phyloP scores from a whole-genome alignment of 2,888 invertebrate species.

The Agonopterix arenella region DNA sequence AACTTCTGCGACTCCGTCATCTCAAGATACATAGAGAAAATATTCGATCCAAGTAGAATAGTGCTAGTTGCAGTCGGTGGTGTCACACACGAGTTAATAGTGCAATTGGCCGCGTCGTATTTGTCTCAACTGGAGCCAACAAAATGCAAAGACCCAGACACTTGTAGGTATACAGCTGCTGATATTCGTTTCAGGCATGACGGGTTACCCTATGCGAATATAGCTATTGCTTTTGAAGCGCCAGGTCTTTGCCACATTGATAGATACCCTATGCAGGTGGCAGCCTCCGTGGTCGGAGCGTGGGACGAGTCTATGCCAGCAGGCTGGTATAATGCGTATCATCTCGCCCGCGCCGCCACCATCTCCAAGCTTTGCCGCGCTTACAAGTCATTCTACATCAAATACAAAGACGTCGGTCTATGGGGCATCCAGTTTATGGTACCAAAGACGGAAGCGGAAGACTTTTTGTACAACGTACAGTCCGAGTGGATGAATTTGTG shows the following conservation, averaged over 20 bases:
- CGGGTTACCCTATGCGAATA: conserved; percentile 89
- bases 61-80: conserved; percentile 96
- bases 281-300: conserved; percentile 92
- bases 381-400: conserved; percentile 96
- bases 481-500: conserved; percentile 91
- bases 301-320: conserved; percentile 93
- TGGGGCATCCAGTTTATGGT: conserved; percentile 94
- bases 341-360: conserved; percentile 83
- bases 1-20: conserved; percentile 82
- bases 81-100: conserved; percentile 89
- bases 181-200: conserved; percentile 93
- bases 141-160: conserved; percentile 58
- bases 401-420: conserved; percentile 97
- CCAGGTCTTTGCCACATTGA: conserved; percentile 94
- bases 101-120: conserved; percentile 84
- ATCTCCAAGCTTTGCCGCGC: conserved; percentile 86
- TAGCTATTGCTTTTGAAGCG: conserved; percentile 94
- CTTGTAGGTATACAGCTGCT: conserved; percentile 87
- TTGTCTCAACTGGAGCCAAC: conserved; percentile 78
- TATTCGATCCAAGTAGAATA: conserved; percentile 93
- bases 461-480: conserved; percentile 84
- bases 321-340: conserved; percentile 88
- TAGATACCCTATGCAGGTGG: conserved; percentile 95
- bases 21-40: conserved; percentile 84
- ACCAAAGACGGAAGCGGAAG: conserved; percentile 80